Percentiles rank a stretch among this genome's conserved stretches.
These are phyloP conservation scores for Bombus fervidus DNA, from an alignment of 1,140 invertebrate genomes.

Conservation along the genomic window DNA sequence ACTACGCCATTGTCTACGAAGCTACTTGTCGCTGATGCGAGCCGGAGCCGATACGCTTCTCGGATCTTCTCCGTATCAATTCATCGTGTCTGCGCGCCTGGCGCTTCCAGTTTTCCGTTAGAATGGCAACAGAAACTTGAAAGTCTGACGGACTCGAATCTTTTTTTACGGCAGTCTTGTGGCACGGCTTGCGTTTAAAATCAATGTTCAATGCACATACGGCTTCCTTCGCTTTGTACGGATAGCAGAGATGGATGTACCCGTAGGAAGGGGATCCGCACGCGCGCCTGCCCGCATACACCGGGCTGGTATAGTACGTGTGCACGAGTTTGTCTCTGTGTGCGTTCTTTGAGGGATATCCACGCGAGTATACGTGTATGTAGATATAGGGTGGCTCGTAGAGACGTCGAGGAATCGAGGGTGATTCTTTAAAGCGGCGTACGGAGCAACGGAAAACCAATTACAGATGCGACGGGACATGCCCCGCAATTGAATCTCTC, in stretches of 20 bases:
- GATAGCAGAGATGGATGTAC: constrained; percentile 52
- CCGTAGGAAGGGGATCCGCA: constrained; percentile 35
- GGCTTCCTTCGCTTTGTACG: constrained; percentile 70
- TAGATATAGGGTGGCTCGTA: constrained; percentile 9
- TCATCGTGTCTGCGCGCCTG: constrained; percentile 27
- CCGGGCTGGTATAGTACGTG: background rate
- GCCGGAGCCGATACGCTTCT: constrained; percentile 53
- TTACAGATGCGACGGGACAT: constrained; percentile 31
- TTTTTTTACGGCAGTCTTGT: constrained; percentile 47
- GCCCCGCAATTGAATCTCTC: constrained; percentile 22
- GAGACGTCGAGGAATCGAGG: constrained; percentile 28
- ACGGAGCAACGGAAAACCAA: constrained; percentile 38
- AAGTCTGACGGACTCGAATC: constrained; percentile 45
- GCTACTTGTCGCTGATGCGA: constrained; percentile 46
- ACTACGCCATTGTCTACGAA: constrained; percentile 51
- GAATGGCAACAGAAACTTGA: constrained; percentile 37
- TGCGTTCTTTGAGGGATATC: constrained; percentile 56
- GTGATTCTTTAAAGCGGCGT: constrained; percentile 33
- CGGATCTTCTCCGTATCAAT: constrained; percentile 58
- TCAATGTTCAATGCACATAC: constrained; percentile 75
- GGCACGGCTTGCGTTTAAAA: constrained; percentile 71
- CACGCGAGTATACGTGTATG: background rate
- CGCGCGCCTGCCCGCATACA: background rate
- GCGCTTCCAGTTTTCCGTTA: constrained; percentile 56
- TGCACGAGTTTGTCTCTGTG: background rate